Evolutionary conservation across 1,140 invertebrate genomes (phyloP), one percentile per base, ranked within the genome.

Genomic region (Lethrus apterus): DNA sequence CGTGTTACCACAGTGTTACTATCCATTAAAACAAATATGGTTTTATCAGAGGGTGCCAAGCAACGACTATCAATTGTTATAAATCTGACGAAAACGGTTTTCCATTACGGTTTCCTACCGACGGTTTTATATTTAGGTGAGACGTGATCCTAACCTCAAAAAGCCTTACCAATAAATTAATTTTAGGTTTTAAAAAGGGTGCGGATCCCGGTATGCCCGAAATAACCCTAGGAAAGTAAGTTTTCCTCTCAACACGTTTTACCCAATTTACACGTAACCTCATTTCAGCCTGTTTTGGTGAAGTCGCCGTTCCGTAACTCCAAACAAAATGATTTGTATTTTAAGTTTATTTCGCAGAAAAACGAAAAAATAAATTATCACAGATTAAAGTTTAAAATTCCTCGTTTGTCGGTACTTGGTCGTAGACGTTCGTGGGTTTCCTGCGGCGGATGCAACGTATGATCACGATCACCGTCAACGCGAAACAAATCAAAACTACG

Each of bases 101-200:
- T 82, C 47, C 80, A 82, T 54, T 83, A 79, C 74, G 79, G 78
- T 20, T 83, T 82, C 36, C 77, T 83, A 47, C 80, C 80, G 1
- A 70, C 77, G 8, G 73, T 82, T 19, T 52, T 83, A 2, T 83
- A 79, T 68, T 69, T 83, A 69, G 80, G 80, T 83, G 72, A 73
- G 67, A 49, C 42, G 15, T 34, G 4, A 4, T 17, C 20, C 35
- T 36, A 33, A 59, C 14, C 19, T 30, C 20, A 14, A 5, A 43
- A 43, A 20, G 10, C 2, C 9, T 14, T 0, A 5, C 10, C 2
- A n/a, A 36, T 19, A 13, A 9, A n/a, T 8, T 13, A 31, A 44
- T 41, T 46, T 3, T 26, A 80, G 78, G 78, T 48, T 80, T 80
- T 49, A 65, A 60, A 33, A 78, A 78, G 60, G 78, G 78, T 23